Conservation (phyloP, 2,797 vertebrate genomes). For the Poecile montanus region DNA sequence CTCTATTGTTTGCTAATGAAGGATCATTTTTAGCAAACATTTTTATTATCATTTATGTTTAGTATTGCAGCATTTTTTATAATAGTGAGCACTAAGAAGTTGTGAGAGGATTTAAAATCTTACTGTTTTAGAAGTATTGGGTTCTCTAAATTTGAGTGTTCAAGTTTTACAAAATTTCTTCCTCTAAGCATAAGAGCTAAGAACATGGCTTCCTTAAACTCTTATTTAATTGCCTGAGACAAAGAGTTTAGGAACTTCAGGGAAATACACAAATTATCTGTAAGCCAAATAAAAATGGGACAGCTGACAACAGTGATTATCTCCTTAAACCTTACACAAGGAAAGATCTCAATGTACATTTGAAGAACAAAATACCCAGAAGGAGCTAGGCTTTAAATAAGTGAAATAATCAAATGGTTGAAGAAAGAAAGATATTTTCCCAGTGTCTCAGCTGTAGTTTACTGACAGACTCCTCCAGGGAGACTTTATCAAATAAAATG, state of each 20-base stretch:
- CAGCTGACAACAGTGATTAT: conserved; percentile 2
- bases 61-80: background rate
- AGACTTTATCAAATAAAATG: conserved; percentile 8
- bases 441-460: background rate
- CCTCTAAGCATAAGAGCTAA: background rate
- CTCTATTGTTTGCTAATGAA: background rate
- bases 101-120: background rate
- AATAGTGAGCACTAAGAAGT: background rate
- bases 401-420: background rate
- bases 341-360: background rate
- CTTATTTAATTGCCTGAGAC: background rate
- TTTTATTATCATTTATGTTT: background rate
- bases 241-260: background rate
- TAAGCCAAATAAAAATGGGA: background rate
- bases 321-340: background rate
- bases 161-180: background rate
- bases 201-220: background rate
- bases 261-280: background rate
- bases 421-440: conserved; percentile 20
- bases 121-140: background rate
- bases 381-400: conserved; percentile 3
- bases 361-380: conserved; percentile 26
- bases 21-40: background rate
- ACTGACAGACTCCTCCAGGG: background rate
- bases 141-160: background rate